Conservation (phyloP, 2,797 vertebrate genomes). For the Brachyrhaphis roseni region DNA sequence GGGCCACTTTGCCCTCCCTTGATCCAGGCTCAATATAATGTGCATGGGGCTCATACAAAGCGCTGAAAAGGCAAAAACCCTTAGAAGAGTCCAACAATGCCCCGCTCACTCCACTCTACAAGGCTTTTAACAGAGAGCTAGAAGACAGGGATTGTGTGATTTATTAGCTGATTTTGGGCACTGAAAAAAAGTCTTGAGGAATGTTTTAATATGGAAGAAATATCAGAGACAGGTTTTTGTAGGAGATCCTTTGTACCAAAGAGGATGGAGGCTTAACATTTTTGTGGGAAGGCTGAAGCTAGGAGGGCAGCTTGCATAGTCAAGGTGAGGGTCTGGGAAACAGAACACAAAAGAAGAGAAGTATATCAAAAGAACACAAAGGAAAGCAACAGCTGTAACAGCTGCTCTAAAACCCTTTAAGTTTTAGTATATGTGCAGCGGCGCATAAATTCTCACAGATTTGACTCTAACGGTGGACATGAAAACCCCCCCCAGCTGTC, state of each 20-base stretch:
- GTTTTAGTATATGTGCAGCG: conserved; percentile 14
- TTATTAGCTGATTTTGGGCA: conserved; percentile 70
- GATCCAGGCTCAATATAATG: conserved; percentile 62
- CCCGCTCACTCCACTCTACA: conserved; percentile 55
- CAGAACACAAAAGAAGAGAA: conserved; percentile 23
- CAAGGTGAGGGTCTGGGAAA: conserved; percentile 45
- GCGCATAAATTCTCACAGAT: not conserved
- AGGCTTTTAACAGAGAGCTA: conserved; percentile 53
- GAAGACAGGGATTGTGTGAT: conserved; percentile 74
- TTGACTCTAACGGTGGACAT: conserved; percentile 7
- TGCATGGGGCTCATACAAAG: conserved; percentile 37
- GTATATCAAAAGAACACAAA: conserved; percentile 51
- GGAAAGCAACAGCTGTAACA: conserved; percentile 61
- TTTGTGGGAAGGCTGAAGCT: conserved; percentile 54
- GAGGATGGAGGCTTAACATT: conserved; percentile 62
- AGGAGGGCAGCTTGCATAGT: conserved; percentile 51
- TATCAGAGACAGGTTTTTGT: conserved; percentile 67
- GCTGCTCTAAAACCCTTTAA: conserved; percentile 40
- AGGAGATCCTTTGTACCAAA: conserved; percentile 70
- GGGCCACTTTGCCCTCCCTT: conserved; percentile 63
- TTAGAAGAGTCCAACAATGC: conserved; percentile 70
- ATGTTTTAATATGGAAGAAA: conserved; percentile 70
- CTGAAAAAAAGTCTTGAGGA: conserved; percentile 61
- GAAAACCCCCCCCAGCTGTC: conserved; percentile 22
- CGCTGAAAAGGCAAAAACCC: conserved; percentile 55